Evolutionary conservation across 2,888 invertebrate genomes (phyloP).

Genomic region (Gryllus longicercus): DNA sequence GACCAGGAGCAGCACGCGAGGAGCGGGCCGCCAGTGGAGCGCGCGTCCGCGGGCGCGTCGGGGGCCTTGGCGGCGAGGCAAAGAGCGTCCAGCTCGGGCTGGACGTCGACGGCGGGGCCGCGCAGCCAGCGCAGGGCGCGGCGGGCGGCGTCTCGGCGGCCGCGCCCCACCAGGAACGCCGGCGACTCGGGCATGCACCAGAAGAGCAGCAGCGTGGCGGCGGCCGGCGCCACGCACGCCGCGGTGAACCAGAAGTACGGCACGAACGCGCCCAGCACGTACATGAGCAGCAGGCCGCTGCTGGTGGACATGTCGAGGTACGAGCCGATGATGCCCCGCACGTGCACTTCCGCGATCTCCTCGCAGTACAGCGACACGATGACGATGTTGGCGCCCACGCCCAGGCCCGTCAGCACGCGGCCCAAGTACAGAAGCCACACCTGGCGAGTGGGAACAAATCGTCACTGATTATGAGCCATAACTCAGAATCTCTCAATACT

Average conservation of each 20-base stretch:
- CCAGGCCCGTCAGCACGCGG: background rate
- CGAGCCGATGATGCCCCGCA: background rate
- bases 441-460: background rate
- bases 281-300: background rate
- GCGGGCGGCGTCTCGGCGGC: background rate
- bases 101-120: background rate
- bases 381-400: background rate
- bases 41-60: background rate
- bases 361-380: background rate
- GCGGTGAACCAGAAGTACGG: background rate
- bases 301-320: background rate
- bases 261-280: background rate
- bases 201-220: background rate
- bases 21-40: background rate
- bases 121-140: background rate
- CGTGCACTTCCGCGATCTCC: background rate
- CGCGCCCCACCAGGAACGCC: background rate
- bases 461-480: no score
- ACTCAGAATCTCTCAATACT: no score
- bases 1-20: background rate
- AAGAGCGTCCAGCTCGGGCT: background rate
- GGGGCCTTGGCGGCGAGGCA: background rate
- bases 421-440: background rate
- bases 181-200: background rate
- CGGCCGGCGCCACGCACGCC: background rate